Conservation (phyloP, 2,113 vertebrate species). For the Dromiciops gliroides region DNA sequence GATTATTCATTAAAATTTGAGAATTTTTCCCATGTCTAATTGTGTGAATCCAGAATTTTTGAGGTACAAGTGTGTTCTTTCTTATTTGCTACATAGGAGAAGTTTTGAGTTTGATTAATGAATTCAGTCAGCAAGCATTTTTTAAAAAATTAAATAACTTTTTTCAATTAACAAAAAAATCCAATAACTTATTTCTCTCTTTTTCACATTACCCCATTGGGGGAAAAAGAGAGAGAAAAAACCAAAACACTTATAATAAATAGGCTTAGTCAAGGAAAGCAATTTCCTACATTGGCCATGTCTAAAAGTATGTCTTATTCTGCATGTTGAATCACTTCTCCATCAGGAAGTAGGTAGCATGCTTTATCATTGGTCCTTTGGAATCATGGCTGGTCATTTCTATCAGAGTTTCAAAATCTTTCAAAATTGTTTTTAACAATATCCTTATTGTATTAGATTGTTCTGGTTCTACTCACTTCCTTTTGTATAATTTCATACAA, state of each 20-base stretch:
- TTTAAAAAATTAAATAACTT: neutral
- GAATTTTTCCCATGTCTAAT: conserved; percentile 11
- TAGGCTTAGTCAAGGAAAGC: neutral
- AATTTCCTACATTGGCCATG: neutral
- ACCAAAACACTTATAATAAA: neutral
- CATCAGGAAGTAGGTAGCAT: neutral
- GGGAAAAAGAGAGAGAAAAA: neutral
- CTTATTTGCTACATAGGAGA: conserved; percentile 37
- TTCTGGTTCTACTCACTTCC: neutral
- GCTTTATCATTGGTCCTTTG: neutral
- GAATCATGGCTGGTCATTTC: neutral
- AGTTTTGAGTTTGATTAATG: conserved; percentile 19
- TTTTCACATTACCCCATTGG: neutral
- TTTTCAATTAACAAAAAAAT: neutral
- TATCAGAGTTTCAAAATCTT: neutral
- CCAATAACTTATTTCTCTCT: neutral
- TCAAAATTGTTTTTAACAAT: neutral
- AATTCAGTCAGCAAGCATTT: neutral
- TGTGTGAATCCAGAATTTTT: conserved; percentile 40
- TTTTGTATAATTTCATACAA: neutral
- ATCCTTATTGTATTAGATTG: neutral
- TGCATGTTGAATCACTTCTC: neutral
- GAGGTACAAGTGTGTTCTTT: conserved; percentile 39
- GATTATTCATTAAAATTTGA: conserved; percentile 53
- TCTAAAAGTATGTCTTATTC: neutral